Percentiles rank a stretch among this genome's conserved stretches.
phyloP scores from a whole-genome alignment of 1,140 invertebrate species.

The Agraylea sexmaculata region DNA sequence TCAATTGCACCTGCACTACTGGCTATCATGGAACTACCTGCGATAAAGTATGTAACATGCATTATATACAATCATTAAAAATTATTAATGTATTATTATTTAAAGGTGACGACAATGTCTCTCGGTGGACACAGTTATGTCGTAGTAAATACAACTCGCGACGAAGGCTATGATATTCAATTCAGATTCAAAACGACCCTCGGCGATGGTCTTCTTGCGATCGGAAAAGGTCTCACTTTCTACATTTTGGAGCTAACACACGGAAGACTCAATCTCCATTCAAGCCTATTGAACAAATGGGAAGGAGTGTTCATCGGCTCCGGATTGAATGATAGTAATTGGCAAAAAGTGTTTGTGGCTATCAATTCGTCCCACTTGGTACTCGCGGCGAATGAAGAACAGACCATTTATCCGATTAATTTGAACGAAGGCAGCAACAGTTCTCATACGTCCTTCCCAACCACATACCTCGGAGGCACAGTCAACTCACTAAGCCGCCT shows the following conservation, averaged over 20 bases:
- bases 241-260: conserved; percentile 71
- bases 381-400: conserved; percentile 74
- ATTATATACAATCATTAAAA: no score
- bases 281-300: conserved; percentile 77
- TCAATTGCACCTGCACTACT: conserved; percentile 73
- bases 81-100: no score
- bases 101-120: conserved; percentile 72
- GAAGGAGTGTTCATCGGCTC: conserved; percentile 77
- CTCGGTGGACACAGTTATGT: conserved; percentile 66
- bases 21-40: conserved; percentile 71
- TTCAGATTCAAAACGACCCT: conserved; percentile 86
- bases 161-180: conserved; percentile 78
- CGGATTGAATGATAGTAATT: conserved; percentile 70
- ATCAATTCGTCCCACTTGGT: conserved; percentile 78
- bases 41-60: conserved; percentile 45
- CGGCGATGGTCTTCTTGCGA: conserved; percentile 70
- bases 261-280: conserved; percentile 73
- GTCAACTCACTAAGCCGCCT: conserved; percentile 54
- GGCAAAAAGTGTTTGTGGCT: conserved; percentile 78
- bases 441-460: conserved; percentile 66
- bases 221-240: conserved; percentile 69
- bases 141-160: conserved; percentile 59
- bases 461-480: conserved; percentile 67
- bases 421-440: conserved; percentile 61
- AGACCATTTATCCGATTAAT: conserved; percentile 77